These are phyloP conservation scores for Psylliodes chrysocephalus DNA, from an alignment of 2,888 invertebrate species.

Conservation along the genomic window DNA sequence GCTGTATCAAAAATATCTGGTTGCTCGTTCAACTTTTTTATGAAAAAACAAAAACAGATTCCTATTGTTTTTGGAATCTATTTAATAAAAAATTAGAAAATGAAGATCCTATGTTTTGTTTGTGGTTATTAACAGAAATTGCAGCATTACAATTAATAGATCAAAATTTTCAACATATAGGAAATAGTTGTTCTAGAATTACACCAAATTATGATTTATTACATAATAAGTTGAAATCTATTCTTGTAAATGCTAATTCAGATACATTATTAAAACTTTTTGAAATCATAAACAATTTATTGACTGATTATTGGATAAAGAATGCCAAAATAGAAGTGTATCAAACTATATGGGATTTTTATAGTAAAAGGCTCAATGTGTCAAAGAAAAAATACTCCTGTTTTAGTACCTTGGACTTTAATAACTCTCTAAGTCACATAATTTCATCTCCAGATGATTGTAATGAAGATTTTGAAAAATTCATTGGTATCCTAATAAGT, in stretches of 20 bases:
- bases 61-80: slow-evolving; percentile 55
- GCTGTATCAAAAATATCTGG: slow-evolving; percentile 56
- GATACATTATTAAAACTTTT: slow-evolving; percentile 50
- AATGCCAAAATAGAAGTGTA: slow-evolving; percentile 57
- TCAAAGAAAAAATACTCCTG: slow-evolving; percentile 46
- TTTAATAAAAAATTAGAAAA: slow-evolving; percentile 53
- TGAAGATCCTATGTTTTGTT: slow-evolving; percentile 51
- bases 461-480: slow-evolving; percentile 57
- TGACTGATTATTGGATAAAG: slow-evolving; percentile 56
- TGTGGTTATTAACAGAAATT: slow-evolving; percentile 54
- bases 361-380: slow-evolving; percentile 56
- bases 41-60: slow-evolving; percentile 42
- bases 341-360: slow-evolving; percentile 61
- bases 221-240: slow-evolving; percentile 51
- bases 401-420: slow-evolving; percentile 40
- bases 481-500: slow-evolving; percentile 54
- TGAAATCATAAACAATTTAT: slow-evolving; percentile 52
- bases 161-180: slow-evolving; percentile 38
- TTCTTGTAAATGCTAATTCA: slow-evolving; percentile 42
- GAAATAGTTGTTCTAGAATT: slow-evolving; percentile 40
- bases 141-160: slow-evolving; percentile 48
- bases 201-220: slow-evolving; percentile 54
- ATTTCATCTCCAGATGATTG: slow-evolving; percentile 45
- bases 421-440: slow-evolving; percentile 50
- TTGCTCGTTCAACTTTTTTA: slow-evolving; percentile 51